Evolutionary conservation across 2,113 vertebrate species (phyloP), one percentile per base, ranked within the genome.

Genomic region (Sturnira hondurensis): DNA sequence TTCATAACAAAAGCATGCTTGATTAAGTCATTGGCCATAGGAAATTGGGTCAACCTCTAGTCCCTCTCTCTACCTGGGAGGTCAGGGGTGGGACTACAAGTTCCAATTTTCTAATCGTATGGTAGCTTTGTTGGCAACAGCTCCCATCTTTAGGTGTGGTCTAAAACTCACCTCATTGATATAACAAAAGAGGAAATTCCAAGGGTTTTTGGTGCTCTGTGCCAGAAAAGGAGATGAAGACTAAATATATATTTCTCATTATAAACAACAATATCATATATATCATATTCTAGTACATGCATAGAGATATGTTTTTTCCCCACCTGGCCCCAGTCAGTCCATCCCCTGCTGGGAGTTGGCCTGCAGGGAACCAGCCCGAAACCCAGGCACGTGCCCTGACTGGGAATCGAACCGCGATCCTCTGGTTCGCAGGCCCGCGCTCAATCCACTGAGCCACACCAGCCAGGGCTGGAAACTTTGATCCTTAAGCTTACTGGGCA

Each of bases 181-280:
- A 19, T 52, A 50, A 93, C 20, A 36, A 28, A 93, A 81, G 65
- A 63, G 36, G 56, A 65, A 52, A 50, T 52, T 81, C 28, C n/a
- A 61, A 88, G 65, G 7, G 3, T 26, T 88, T 88, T 61, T 73
- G 36, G 65, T 65, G 36, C 11, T 19, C 14, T 41, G 2, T 56
- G 22, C 43, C n/a, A 81, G 67, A 88, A 93, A 82, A 15, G 61
- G 61, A 13, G 61, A 63, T 63, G 61, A 31, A 28, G 61, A 73
- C 52, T n/a, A 81, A 78, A 70, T 78, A 63, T 43, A 63, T n/a
- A 52, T 93, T 81, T 58, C 52, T 71, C 61, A 47, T 70, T 87
- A 71, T 61, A 81, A 61, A 61, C 63, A 15, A 28, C 19, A 70
- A 47, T 58, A 70, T 93, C 54, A 88, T 9, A 82, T 73, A 88